phyloP scores from a whole-genome alignment of 2,797 vertebrate species.

The Lacerta agilis region DNA sequence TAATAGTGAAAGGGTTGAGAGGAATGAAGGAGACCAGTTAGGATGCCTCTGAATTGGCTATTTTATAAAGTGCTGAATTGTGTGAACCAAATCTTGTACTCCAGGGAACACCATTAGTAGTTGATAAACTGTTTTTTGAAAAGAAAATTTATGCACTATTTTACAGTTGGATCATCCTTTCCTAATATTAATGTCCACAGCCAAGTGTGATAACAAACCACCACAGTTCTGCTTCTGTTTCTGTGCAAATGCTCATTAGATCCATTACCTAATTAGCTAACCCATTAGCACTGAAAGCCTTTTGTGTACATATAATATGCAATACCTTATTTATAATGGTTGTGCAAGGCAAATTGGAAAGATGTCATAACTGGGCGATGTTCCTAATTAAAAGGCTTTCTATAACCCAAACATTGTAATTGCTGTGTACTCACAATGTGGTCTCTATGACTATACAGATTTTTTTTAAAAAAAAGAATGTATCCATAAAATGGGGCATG shows the following conservation, averaged over 20 bases:
- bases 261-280: conserved; percentile 9
- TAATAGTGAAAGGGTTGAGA: too few relatives aligned
- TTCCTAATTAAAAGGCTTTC: conserved; percentile 4
- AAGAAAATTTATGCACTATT: not conserved
- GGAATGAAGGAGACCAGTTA: too few relatives aligned
- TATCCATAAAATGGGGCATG: not conserved
- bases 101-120: not conserved
- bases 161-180: not conserved
- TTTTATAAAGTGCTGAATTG: too few relatives aligned
- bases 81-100: too few relatives aligned
- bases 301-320: not conserved
- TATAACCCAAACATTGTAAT: not conserved
- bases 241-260: not conserved
- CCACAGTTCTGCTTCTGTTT: not conserved
- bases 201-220: not conserved
- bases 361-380: not conserved
- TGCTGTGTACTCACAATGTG: not conserved
- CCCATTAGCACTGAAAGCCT: not conserved
- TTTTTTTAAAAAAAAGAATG: not conserved
- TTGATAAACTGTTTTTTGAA: not conserved
- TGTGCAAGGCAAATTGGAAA: not conserved
- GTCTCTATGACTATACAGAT: not conserved
- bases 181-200: not conserved
- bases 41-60: too few relatives aligned
- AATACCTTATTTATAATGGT: not conserved